Percentiles rank a stretch among this genome's conserved stretches.
Evolutionary conservation across 2,888 invertebrate genomes (phyloP).

Genomic region (Sarcophaga subvicina): DNA sequence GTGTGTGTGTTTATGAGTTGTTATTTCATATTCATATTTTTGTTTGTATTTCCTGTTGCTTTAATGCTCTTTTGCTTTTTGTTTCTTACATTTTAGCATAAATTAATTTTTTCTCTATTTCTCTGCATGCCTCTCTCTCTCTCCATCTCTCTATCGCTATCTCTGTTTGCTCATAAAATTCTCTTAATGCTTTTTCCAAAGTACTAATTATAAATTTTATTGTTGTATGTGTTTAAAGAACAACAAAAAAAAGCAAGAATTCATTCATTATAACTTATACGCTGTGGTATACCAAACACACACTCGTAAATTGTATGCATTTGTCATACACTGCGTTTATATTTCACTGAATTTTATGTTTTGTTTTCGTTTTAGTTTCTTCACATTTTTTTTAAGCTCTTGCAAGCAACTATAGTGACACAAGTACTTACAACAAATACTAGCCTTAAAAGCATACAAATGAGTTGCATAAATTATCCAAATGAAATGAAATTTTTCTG

Average conservation of each 20-base stretch:
- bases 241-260: neutral
- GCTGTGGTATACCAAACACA: constrained; percentile 35
- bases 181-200: neutral
- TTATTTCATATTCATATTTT: constrained; percentile 17
- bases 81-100: neutral
- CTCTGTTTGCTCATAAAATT: neutral
- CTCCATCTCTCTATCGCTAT: rapidly evolving
- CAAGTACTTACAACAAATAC: constrained; percentile 13
- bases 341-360: constrained; percentile 18
- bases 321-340: constrained; percentile 38
- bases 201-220: constrained; percentile 54
- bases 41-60: constrained; percentile 58
- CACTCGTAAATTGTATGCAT: constrained; percentile 30
- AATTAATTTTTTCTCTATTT: neutral
- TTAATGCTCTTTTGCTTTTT: constrained; percentile 27
- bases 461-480: neutral
- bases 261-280: constrained; percentile 52
- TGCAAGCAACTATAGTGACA: neutral
- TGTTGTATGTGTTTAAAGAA: constrained; percentile 49
- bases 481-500: neutral
- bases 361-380: neutral
- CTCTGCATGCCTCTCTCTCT: neutral
- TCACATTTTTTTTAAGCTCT: neutral
- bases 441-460: constrained; percentile 6
- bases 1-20: constrained; percentile 9